These are phyloP conservation scores for Heliconius ethilla DNA, from an alignment of 2,888 invertebrate species.

Conservation along the genomic window DNA sequence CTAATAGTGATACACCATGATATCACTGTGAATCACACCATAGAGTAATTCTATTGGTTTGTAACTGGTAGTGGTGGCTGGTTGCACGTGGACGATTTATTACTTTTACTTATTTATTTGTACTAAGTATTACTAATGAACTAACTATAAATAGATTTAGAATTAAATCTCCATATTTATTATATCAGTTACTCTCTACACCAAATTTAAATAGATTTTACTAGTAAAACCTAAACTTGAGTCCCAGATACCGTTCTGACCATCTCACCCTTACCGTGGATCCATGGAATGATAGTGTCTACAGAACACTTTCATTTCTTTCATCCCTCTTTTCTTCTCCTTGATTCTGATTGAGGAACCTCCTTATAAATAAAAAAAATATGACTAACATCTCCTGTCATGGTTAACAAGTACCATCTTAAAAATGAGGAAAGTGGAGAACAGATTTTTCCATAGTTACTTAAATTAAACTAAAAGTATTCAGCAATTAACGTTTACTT, in stretches of 20 bases:
- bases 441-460: not conserved
- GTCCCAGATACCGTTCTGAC: no score
- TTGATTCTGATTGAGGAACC: no score
- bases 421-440: not conserved
- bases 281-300: no score
- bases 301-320: no score
- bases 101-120: not conserved
- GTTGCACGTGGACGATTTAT: not conserved
- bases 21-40: slow-evolving; percentile 6
- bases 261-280: no score
- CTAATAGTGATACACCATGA: slow-evolving; percentile 7
- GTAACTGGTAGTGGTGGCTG: not conserved
- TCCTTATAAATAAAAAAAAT: no score
- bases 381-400: no score
- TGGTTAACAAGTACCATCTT: not conserved
- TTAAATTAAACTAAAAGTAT: not conserved
- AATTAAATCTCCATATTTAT: not conserved
- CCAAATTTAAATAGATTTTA: no score
- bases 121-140: no score
- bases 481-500: not conserved
- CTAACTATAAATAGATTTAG: not conserved
- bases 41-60: not conserved
- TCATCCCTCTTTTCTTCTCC: no score
- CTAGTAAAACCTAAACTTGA: no score
- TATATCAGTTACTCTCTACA: no score